A percentile compares a stretch with the other conserved stretches of the same genome.
These are phyloP conservation scores for Phylloscopus trochilus DNA, from an alignment of 2,113 vertebrate species.

Conservation along the genomic window DNA sequence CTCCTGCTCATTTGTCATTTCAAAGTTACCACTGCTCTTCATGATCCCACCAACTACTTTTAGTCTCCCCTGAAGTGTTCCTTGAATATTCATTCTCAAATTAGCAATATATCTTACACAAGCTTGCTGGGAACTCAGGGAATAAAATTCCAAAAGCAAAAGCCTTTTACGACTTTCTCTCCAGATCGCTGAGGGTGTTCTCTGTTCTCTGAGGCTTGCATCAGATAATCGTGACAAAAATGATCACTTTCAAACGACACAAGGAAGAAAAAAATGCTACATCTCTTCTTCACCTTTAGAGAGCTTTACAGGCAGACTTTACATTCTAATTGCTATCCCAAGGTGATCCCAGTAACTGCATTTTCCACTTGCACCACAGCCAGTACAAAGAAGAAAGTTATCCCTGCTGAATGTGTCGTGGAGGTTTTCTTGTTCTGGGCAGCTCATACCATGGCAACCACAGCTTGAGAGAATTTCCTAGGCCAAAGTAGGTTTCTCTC, in stretches of 20 bases:
- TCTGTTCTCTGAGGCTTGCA: not conserved
- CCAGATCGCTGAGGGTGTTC: not conserved
- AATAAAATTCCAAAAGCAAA: not conserved
- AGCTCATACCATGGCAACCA: not conserved
- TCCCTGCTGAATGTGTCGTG: rapidly evolving
- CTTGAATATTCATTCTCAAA: not conserved
- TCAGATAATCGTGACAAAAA: not conserved
- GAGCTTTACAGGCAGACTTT: not conserved
- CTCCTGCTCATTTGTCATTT: not conserved
- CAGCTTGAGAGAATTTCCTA: not conserved
- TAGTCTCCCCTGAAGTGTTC: not conserved
- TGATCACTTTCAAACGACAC: not conserved
- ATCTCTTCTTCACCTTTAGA: not conserved
- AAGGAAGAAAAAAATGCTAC: not conserved
- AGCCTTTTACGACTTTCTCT: not conserved
- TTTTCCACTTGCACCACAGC: not conserved
- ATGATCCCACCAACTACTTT: not conserved
- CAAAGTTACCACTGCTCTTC: not conserved
- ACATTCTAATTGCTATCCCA: not conserved
- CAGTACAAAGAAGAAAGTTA: not conserved
- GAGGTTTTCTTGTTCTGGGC: not conserved
- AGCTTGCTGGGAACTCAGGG: not conserved
- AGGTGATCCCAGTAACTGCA: not conserved
- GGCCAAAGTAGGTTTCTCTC: not conserved
- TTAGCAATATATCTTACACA: not conserved